These are phyloP conservation scores for Ptiloglossa arizonensis DNA, from an alignment of 1,140 invertebrate genomes.

Conservation along the genomic window DNA sequence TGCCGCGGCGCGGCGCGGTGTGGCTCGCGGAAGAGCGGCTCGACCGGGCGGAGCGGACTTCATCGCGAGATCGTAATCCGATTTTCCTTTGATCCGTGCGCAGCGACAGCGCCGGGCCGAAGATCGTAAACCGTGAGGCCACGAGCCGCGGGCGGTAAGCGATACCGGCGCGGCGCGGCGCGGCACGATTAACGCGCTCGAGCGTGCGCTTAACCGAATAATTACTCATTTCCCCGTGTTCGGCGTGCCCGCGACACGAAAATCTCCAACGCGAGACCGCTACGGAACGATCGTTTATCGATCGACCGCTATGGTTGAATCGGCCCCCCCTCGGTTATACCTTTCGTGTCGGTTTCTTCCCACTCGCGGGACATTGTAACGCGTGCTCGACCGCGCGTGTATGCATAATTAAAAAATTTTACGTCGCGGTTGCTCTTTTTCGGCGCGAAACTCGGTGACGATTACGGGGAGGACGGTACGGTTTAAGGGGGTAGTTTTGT, in stretches of 20 bases:
- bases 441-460: too few species aligned
- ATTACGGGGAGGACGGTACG: too few species aligned
- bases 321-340: neutral
- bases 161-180: conserved; percentile 39
- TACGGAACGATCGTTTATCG: conserved; percentile 58
- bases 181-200: conserved; percentile 72
- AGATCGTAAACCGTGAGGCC: conserved; percentile 53
- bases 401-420: conserved; percentile 62
- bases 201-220: conserved; percentile 71
- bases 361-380: conserved; percentile 42
- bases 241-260: conserved; percentile 51
- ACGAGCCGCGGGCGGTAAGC: conserved; percentile 48
- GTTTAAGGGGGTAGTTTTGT: too few species aligned
- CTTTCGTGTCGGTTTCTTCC: neutral
- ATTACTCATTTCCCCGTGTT: conserved; percentile 62
- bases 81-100: conserved; percentile 46
- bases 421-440: too few species aligned
- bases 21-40: conserved; percentile 14
- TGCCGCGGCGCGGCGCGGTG: too few species aligned
- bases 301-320: conserved; percentile 48
- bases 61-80: conserved; percentile 55
- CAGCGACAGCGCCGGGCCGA: conserved; percentile 13
- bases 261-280: conserved; percentile 35
- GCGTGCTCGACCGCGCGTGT: conserved; percentile 23
- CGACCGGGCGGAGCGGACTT: conserved; percentile 3